Conservation (phyloP, 2,888 invertebrate genomes). For the Ichneumoninae sp. region DNA sequence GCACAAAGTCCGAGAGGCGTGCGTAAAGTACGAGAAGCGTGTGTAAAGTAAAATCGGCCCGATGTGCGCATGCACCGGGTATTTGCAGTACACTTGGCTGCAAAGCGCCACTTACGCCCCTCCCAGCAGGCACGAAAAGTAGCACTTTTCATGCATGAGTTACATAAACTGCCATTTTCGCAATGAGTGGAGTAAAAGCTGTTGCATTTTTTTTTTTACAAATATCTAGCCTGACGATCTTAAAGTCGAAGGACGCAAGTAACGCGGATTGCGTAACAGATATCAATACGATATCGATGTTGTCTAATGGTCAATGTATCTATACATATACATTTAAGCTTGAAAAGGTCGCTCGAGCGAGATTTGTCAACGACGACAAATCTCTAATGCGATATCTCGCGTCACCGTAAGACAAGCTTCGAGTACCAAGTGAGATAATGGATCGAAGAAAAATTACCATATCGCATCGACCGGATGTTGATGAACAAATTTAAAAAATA, state of each 20-base stretch:
- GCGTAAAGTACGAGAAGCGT: too few relatives aligned
- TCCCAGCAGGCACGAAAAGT: too few relatives aligned
- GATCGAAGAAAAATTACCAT: background rate
- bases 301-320: background rate
- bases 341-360: background rate
- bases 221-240: background rate
- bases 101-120: too few relatives aligned
- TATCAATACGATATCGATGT: background rate
- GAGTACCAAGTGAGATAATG: constrained; percentile 9
- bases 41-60: too few relatives aligned
- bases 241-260: background rate
- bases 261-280: background rate
- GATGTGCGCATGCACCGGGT: too few relatives aligned
- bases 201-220: background rate
- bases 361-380: constrained; percentile 15
- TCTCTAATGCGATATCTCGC: constrained; percentile 31
- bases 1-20: too few relatives aligned
- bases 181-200: background rate
- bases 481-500: background rate
- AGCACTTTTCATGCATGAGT: too few relatives aligned
- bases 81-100: too few relatives aligned
- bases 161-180: too few relatives aligned
- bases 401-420: background rate
- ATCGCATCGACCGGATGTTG: background rate
- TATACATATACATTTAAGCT: background rate